These are phyloP conservation scores for Saccostrea glomerata DNA, from an alignment of 1,140 invertebrate species.

Conservation along the genomic window DNA sequence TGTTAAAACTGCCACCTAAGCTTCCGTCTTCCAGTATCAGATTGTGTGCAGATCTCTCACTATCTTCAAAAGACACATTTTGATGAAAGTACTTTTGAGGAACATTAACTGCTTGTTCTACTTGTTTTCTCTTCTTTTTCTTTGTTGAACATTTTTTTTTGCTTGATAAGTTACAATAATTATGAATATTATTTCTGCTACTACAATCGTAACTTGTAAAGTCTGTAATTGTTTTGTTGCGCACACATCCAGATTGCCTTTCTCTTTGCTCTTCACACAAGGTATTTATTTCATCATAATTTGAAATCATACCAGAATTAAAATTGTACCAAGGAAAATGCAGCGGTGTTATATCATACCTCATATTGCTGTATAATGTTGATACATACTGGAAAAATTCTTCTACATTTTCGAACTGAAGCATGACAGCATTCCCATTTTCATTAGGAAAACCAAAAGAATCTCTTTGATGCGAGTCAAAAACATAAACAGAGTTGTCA, in stretches of 20 bases:
- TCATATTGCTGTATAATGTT: slow-evolving; percentile 8
- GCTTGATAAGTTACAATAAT: slow-evolving; percentile 7
- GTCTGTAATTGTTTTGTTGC: neutral
- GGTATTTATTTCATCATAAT: neutral
- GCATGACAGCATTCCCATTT: slow-evolving; percentile 20
- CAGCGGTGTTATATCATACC: slow-evolving; percentile 2
- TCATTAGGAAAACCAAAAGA: slow-evolving; percentile 4
- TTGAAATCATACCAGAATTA: neutral
- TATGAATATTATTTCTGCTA: neutral
- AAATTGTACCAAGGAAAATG: slow-evolving; percentile 24
- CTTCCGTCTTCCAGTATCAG: neutral
- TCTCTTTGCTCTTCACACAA: neutral
- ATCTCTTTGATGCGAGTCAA: slow-evolving; percentile 27
- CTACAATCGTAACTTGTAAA: neutral
- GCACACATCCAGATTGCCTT: neutral
- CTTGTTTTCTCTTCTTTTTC: neutral
- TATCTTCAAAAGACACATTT: slow-evolving; percentile 21
- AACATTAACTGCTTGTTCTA: neutral
- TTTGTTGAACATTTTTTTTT: neutral
- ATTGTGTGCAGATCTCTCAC: slow-evolving; percentile 19
- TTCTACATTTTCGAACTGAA: slow-evolving; percentile 20
- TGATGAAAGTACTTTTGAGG: neutral
- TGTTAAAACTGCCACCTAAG: neutral
- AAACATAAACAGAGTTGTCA: neutral
- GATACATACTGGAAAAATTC: slow-evolving; percentile 26